Evolutionary conservation across 23 tunicate genomes (phyloP), one percentile per base, ranked within the genome.

Genomic region (Trididemnum nubilum): DNA sequence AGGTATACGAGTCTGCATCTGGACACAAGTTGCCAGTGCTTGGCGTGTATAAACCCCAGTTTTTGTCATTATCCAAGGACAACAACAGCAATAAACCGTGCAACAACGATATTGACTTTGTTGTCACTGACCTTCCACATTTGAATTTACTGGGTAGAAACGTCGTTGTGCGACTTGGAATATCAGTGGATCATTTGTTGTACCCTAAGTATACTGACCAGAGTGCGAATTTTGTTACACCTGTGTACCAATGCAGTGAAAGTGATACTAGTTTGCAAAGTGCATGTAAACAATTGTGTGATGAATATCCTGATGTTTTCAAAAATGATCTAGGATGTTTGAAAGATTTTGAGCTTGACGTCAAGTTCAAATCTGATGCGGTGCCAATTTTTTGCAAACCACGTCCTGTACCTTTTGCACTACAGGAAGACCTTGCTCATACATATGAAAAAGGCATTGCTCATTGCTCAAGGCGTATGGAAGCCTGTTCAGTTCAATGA

Each of bases 381-480:
- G 44, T 23, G 61, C 75, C 85, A 23, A 81, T 65, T 32, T 81
- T 64, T 64, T 81, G 85, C 36, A 81, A 64, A 29, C 85, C 85
- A 26, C 67, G 75, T 31, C 75, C 76, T 23, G 85, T 81, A 33
- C 85, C 85, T 7, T 64, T 64, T 36, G 85, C 85, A 38, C 29
- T 66, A 24, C 85, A 65, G 69, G 76, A 81, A 19, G 75, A 81
- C 27, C 27, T 81, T 9, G 19, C 67, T 37, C 76, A 65, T 7
- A 76, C 76, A 1, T 81, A 34, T 37, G 76, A 81, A 9, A 18
- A 35, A 7, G 85, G 85, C 76, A 81, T 66, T 39, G 34, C n/a
- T n/a, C 72, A 79, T 61, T 34, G 4, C 63, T 1, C 38, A 64
- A 26, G 76, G 83, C 7, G 69, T 65, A 36, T 81, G 85, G 85